These are phyloP conservation scores for Dunckerocampus dactyliophorus DNA, from an alignment of 2,113 vertebrate genomes.

Conservation along the genomic window DNA sequence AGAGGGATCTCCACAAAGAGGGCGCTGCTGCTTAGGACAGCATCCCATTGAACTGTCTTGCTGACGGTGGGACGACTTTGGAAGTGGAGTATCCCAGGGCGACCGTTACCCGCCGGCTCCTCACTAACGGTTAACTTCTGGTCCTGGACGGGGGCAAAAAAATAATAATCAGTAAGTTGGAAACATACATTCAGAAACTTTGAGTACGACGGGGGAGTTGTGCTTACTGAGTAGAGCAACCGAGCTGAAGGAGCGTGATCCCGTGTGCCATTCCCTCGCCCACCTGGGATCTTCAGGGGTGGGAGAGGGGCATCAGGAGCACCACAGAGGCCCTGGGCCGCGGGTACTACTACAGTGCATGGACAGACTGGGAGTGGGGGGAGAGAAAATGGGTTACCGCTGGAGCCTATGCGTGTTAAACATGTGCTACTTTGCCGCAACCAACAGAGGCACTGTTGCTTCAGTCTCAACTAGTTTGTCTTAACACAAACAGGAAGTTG, in stretches of 20 bases:
- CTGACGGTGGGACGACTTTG: conserved; percentile 69
- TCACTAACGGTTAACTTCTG: conserved; percentile 76
- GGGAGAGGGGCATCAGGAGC: conserved; percentile 99
- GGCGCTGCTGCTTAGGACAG: conserved; percentile 65
- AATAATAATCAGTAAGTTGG: neutral
- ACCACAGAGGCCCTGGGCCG: conserved; percentile 99
- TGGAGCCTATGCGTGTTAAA: neutral
- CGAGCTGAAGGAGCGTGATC: conserved; percentile 98
- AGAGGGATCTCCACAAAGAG: conserved; percentile 76
- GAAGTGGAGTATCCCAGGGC: conserved; percentile 76
- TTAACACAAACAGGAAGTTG: no score
- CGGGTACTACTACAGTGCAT: conserved; percentile 95
- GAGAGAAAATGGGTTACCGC: neutral
- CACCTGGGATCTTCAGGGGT: conserved; percentile 99
- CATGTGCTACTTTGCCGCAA: no score
- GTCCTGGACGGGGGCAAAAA: conserved; percentile 56
- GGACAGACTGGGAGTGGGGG: conserved; percentile 76
- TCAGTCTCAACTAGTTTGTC: no score
- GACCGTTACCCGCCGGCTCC: conserved; percentile 71
- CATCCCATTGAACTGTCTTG: conserved; percentile 73
- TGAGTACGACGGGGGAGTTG: neutral
- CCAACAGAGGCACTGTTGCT: no score
- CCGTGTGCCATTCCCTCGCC: conserved; percentile 99
- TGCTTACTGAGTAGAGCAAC: conserved; percentile 86
- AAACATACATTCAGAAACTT: neutral